These are phyloP conservation scores for Papilio elwesi DNA, from an alignment of 2,888 invertebrate species.

Conservation along the genomic window DNA sequence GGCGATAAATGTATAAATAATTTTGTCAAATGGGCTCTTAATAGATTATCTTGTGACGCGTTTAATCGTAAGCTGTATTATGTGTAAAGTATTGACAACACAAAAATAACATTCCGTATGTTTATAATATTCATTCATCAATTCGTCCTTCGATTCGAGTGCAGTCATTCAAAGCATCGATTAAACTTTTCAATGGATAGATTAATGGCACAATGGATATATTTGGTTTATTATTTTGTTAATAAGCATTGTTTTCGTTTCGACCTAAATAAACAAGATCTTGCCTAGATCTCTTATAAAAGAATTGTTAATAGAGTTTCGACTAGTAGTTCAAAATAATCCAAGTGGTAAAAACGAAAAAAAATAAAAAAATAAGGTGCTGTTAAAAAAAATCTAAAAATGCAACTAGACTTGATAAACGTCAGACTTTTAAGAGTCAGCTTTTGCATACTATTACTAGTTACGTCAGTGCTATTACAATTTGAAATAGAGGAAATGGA, in stretches of 20 bases:
- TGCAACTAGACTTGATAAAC: slow-evolving; percentile 1
- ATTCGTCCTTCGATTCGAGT: slow-evolving; percentile 6
- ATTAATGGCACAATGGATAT: not conserved
- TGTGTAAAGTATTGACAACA: slow-evolving; percentile 29
- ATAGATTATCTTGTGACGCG: slow-evolving; percentile 46
- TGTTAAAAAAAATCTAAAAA: not conserved
- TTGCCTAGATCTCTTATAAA: not conserved
- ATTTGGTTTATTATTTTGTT: slow-evolving; percentile 8
- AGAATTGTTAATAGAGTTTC: not conserved
- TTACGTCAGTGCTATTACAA: slow-evolving; percentile 18
- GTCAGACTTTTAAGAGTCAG: not conserved
- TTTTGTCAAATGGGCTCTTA: slow-evolving; percentile 49
- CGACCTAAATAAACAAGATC: slow-evolving; percentile 6
- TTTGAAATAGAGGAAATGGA: slow-evolving; percentile 29
- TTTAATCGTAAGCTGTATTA: slow-evolving; percentile 48
- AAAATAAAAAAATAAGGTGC: not conserved
- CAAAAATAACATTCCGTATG: slow-evolving; percentile 6
- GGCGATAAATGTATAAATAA: slow-evolving; percentile 47
- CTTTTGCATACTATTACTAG: slow-evolving; percentile 9
- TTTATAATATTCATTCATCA: slow-evolving; percentile 7
- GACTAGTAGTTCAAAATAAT: not conserved
- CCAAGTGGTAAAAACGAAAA: not conserved
- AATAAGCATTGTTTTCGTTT: slow-evolving; percentile 10
- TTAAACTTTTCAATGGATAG: slow-evolving; percentile 6
- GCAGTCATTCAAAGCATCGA: not conserved